Evolutionary conservation across 92 coral and sea anemone species (phyloP).

Genomic region (Montipora capitata): DNA sequence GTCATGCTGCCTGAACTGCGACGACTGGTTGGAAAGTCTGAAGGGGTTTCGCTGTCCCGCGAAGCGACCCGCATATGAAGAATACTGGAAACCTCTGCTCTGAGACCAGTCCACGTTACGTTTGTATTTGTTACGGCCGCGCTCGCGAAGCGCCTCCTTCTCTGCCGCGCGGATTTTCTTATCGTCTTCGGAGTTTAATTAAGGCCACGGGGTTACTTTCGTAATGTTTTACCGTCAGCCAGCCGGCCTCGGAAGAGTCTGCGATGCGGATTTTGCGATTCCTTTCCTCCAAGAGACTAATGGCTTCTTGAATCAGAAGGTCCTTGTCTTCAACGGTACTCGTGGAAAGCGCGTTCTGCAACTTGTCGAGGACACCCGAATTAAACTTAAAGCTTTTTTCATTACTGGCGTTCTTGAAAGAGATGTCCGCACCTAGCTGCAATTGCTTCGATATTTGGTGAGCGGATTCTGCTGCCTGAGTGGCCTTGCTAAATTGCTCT

Average conservation of each 20-base stretch:
- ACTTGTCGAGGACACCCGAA: background rate
- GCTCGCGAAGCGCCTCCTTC: constrained; percentile 30
- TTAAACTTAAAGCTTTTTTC: background rate
- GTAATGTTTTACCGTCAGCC: constrained; percentile 48
- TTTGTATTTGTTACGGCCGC: background rate
- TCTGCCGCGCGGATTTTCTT: constrained; percentile 37
- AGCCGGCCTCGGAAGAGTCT: constrained; percentile 56
- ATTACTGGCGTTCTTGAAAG: background rate
- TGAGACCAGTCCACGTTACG: background rate
- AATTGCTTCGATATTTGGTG: background rate
- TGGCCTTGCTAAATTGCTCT: background rate
- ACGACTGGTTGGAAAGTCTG: background rate
- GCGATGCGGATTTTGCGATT: constrained; percentile 39
- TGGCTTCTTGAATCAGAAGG: background rate
- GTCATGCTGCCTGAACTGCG: background rate
- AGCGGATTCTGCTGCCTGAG: background rate
- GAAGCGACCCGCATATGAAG: background rate
- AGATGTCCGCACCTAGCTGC: background rate
- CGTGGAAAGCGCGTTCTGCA: background rate
- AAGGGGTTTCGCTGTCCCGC: background rate
- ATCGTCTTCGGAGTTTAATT: constrained; percentile 25
- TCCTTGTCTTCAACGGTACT: background rate
- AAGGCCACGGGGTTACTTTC: constrained; percentile 27
- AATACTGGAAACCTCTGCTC: background rate
- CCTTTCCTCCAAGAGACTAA: constrained; percentile 16